Base-by-base conservation (phyloP, 2,888 invertebrate species). In the Calameuta idolon region DNA sequence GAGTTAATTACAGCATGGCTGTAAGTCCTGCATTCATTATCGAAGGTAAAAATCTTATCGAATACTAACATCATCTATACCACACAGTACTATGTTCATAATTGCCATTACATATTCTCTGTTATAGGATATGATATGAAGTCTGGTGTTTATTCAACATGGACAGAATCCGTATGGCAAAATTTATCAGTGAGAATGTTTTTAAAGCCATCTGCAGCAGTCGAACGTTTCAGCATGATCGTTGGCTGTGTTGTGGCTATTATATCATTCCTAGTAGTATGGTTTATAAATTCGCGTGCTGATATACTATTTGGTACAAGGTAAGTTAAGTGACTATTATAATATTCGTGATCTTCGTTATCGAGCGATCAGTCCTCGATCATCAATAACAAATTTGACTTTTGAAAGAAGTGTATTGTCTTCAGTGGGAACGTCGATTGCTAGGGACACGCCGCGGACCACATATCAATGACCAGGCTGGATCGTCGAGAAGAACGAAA, bases 101-200 rank as follows among this genome's bases (percentile, higher is more conserved):
- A 55, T 55, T 55, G 23, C 55, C 23, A 55, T 55, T 55, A 55
- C 23, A 2, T 23, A 23, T 23, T 55, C 55, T 55, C 23, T 34
- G 71, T 90, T 90, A 34, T 84, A 96, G 96, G 94, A 87, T 97
- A 97, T 88, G 94, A 97, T 88, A 95, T 96, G 94, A 92, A 93
- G 33, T 96, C 96, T 0, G 95, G 95, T 23, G 83, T 93, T 85
- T 98, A 95, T 91, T 97, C 97, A 5, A 95, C 97, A 15, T 98
- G 98, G 98, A 95, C 97, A 33, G 98, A 98, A 93, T 97, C 97
- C 0, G 94, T 96, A 71, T 98, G 98, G 97, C 92, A 93, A 78
- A 92, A 94, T 77, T 93, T 97, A 85, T 94, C 93, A 85, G 95
- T 96, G 80, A 94, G 96, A 81, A 94, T 98, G 92, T 97, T 97